Evolutionary conservation across 2,113 vertebrate species (phyloP).

Genomic region (Oreotrochilus melanogaster): DNA sequence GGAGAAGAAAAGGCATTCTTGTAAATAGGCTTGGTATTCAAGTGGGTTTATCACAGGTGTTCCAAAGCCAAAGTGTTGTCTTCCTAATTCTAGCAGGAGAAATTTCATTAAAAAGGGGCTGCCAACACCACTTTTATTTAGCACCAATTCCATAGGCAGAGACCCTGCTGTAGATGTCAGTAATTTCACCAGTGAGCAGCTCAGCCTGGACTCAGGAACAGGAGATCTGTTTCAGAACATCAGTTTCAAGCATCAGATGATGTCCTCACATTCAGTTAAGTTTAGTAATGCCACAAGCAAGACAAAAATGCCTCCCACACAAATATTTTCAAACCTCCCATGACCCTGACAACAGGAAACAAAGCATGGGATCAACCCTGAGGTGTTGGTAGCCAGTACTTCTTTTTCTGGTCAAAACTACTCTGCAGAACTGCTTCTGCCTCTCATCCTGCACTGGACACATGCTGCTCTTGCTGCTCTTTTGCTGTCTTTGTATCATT

Average conservation of each 20-base stretch:
- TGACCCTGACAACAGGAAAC: neutral
- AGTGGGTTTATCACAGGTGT: neutral
- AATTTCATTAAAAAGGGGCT: neutral
- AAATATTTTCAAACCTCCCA: neutral
- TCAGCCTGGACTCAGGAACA: neutral
- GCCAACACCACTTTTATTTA: neutral
- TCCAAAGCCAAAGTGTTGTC: neutral
- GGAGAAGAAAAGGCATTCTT: neutral
- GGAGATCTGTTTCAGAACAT: neutral
- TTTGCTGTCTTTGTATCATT: neutral
- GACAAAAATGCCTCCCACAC: neutral
- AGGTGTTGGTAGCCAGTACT: neutral
- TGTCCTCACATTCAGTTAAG: neutral
- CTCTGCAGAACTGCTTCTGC: neutral
- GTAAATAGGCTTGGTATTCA: neutral
- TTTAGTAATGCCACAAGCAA: neutral
- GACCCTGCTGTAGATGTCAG: neutral
- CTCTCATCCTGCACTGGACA: neutral
- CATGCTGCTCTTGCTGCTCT: fast-evolving
- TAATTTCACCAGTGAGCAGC: neutral
- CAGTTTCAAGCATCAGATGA: neutral
- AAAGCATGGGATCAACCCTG: neutral
- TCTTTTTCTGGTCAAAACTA: neutral
- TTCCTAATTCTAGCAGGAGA: neutral
- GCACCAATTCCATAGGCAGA: fast-evolving